Evolutionary conservation across 2,888 invertebrate species (phyloP).

Genomic region (Sarcophaga caerulescens): DNA sequence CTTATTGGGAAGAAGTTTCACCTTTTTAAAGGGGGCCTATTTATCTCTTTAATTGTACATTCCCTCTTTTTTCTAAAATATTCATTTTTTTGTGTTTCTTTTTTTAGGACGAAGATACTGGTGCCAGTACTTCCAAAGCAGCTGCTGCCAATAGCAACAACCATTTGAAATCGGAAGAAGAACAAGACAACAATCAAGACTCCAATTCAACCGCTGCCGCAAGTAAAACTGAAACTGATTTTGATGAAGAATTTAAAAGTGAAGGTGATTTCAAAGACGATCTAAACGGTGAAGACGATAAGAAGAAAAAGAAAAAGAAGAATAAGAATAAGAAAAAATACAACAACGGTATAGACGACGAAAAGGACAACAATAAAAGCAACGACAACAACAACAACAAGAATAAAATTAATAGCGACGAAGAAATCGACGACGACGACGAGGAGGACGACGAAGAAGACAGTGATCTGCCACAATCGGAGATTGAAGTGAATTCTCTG

Average conservation of each 20-base stretch:
- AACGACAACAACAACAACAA: neutral
- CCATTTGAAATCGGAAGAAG: conserved; percentile 58
- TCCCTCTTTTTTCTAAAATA: neutral
- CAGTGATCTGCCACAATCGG: conserved; percentile 74
- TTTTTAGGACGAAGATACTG: conserved; percentile 70
- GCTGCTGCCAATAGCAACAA: conserved; percentile 71
- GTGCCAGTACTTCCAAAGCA: conserved; percentile 77
- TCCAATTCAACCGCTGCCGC: conserved; percentile 2
- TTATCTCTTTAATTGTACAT: too few relatives aligned
- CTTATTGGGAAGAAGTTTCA: too few relatives aligned
- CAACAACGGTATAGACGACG: conserved; percentile 28
- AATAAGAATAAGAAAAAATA: conserved; percentile 15
- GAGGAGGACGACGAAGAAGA: conserved; percentile 65
- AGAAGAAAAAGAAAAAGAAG: conserved; percentile 57
- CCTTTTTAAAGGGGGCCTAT: too few relatives aligned
- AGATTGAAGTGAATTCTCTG: conserved; percentile 74
- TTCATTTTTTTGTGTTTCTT: neutral
- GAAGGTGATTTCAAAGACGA: conserved; percentile 52
- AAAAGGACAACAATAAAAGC: conserved; percentile 52
- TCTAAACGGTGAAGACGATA: conserved; percentile 25
- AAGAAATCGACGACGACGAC: conserved; percentile 39
- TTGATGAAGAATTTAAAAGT: conserved; percentile 40
- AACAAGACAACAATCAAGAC: conserved; percentile 57
- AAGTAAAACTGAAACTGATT: conserved; percentile 24
- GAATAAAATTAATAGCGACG: neutral